These are phyloP conservation scores for Hemibagrus wyckioides DNA, from an alignment of 2,113 vertebrate species.

Conservation along the genomic window DNA sequence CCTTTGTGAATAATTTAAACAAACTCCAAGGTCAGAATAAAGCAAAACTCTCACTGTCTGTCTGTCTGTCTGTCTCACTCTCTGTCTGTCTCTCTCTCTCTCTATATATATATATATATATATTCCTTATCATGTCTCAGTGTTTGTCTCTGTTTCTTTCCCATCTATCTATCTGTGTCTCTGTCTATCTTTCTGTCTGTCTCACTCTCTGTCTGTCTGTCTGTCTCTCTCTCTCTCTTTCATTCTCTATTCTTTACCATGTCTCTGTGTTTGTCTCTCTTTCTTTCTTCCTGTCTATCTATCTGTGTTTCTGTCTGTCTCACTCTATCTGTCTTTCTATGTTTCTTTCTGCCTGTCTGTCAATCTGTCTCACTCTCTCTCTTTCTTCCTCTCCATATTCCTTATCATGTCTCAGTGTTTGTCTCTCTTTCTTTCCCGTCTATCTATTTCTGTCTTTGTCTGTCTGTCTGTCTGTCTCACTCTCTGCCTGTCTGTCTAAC, in stretches of 20 bases:
- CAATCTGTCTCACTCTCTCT: too few relatives aligned
- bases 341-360: not conserved
- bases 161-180: constrained; percentile 62
- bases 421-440: not conserved
- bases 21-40: constrained; percentile 35
- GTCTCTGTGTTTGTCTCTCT: constrained; percentile 10
- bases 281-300: not conserved
- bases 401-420: not conserved
- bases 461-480: not conserved
- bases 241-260: too few relatives aligned
- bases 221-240: constrained; percentile 30
- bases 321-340: too few relatives aligned
- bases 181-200: not conserved
- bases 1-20: constrained; percentile 36
- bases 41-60: not conserved
- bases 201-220: not conserved
- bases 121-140: not conserved
- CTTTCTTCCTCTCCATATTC: not conserved
- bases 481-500: not conserved
- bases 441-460: constrained; percentile 62
- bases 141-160: not conserved
- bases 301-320: not conserved
- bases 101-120: not conserved
- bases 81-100: not conserved
- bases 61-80: not conserved